phyloP scores from a whole-genome alignment of 2,888 invertebrate species.

The Gymnoscelis rufifasciata region DNA sequence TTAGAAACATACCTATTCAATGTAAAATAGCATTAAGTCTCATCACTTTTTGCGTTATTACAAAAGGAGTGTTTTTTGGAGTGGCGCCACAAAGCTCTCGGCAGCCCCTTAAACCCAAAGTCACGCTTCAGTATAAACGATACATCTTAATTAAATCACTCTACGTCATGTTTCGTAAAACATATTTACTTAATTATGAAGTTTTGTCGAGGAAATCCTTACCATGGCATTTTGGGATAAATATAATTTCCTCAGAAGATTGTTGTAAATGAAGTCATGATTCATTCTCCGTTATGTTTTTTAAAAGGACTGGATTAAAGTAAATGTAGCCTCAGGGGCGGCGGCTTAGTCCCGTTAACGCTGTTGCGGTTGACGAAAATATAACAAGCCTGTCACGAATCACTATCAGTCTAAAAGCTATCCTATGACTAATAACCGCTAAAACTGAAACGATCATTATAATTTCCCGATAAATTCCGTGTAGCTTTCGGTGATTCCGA shows the following conservation, averaged over 20 bases:
- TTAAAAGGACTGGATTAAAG: conserved; percentile 45
- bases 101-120: conserved; percentile 33
- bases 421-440: conserved; percentile 26
- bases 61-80: not conserved
- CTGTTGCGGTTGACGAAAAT: conserved; percentile 36
- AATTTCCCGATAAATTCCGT: conserved; percentile 25
- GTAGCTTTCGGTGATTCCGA: conserved; percentile 21
- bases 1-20: no score
- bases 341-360: conserved; percentile 28
- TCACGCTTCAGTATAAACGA: conserved; percentile 65
- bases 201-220: conserved; percentile 43
- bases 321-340: conserved; percentile 43
- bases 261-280: conserved; percentile 42
- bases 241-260: conserved; percentile 9
- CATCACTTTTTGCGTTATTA: no score
- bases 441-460: conserved; percentile 25
- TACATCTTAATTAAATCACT: conserved; percentile 68
- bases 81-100: not conserved
- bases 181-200: conserved; percentile 65
- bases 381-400: conserved; percentile 42
- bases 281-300: conserved; percentile 35
- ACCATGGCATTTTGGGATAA: conserved; percentile 10
- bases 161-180: conserved; percentile 47
- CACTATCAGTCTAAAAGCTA: conserved; percentile 29
- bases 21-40: no score